Base-by-base conservation (phyloP, 2,888 invertebrate genomes). In the Dorcus hopei region DNA sequence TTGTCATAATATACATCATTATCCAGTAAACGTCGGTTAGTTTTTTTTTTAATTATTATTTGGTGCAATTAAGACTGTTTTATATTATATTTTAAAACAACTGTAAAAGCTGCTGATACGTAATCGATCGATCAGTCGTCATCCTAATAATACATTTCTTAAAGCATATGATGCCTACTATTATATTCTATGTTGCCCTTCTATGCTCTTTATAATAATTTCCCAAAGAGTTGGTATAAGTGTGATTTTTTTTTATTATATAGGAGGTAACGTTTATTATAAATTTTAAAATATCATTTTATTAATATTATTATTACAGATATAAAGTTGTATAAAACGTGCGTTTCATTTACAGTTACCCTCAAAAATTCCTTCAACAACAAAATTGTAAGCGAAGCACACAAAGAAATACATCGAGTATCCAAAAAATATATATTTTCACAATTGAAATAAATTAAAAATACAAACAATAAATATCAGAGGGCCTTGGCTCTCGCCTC, bases 11-110 rank as follows among this genome's bases (percentile, higher is more conserved):
- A 9, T 11, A 52, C 39, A 33, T 38, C 52, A 57, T 51, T 52
- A 50, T 42, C 48, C 41, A 41, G 43, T 38, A 45, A 19, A 42
- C 33, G 33, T 57, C 52, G 47, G 23, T 51, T 49, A 63, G 50
- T 61, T 59, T 63, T 63, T 63, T 62, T 60, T 63, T 61, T 57
- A 64, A n/a, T 63, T 61, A 58, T 65, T 19, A 19, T 72, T 73
- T 73, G 75, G 77, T 78, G 77, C 77, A 78, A 77, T 78, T 65
- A 77, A 77, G 77, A 77, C 77, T 77, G 77, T 74, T 74, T 72
- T 73, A 65, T 69, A 71, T 61, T 53, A 61, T 61, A 57, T 53
- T 55, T 50, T 38, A 53, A 33, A 47, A 52, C 23, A 11, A 14
- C 14, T 48, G 47, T 23, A 52, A 57, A 49, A 57, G 54, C 53